A percentile compares a stretch with the other conserved stretches of the same genome.
Conservation (phyloP, 2,113 vertebrate genomes). For the Pithys albifrons region DNA sequence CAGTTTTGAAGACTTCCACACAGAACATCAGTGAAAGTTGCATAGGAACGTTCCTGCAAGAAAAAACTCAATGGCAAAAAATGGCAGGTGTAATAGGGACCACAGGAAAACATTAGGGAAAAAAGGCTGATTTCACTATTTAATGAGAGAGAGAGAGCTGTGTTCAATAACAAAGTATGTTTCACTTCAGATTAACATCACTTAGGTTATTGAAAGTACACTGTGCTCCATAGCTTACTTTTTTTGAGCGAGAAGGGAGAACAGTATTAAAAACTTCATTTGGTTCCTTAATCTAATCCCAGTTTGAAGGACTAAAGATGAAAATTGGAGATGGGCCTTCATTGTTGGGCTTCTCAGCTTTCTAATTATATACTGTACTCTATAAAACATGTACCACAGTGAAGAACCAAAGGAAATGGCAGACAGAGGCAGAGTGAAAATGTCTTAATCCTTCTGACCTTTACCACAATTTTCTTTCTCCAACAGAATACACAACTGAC, state of each 20-base stretch:
- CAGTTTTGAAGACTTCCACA: background rate
- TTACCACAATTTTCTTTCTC: conserved; percentile 55
- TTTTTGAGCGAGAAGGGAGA: background rate
- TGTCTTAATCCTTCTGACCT: conserved; percentile 59
- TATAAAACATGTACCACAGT: conserved; percentile 42
- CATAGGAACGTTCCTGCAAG: fast-evolving
- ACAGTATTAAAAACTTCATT: conserved; percentile 1
- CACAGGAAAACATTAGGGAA: background rate
- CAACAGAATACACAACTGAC: conserved; percentile 32
- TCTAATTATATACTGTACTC: conserved; percentile 61
- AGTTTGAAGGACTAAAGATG: conserved; percentile 48
- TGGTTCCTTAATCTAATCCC: conserved; percentile 42
- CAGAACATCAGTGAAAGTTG: background rate
- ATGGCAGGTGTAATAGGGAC: background rate
- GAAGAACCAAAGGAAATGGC: conserved; percentile 45
- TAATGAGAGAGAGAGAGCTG: background rate
- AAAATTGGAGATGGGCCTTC: conserved; percentile 56
- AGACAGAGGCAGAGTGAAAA: conserved; percentile 35
- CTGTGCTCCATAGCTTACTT: background rate
- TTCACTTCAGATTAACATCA: conserved; percentile 44
- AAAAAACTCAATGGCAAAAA: background rate
- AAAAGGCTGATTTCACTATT: background rate
- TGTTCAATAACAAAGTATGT: background rate
- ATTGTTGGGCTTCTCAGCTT: conserved; percentile 57
- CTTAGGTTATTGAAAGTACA: conserved; percentile 3